Conservation (phyloP, 2,888 invertebrate genomes). For the Lysandra coridon region DNA sequence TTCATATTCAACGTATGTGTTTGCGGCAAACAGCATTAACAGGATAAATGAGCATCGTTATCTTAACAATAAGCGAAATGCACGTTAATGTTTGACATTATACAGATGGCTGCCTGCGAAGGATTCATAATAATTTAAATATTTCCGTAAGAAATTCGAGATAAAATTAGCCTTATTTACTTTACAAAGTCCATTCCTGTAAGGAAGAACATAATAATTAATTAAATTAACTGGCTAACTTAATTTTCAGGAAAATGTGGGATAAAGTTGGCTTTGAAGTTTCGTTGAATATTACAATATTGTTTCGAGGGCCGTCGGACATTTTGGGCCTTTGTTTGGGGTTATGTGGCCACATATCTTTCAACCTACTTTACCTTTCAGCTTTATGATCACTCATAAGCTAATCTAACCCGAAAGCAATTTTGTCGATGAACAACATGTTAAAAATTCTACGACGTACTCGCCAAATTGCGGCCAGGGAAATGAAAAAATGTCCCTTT, state of each 20-base stretch:
- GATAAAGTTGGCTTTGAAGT: slow-evolving; percentile 14
- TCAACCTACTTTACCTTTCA: slow-evolving; percentile 5
- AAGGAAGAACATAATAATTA: not conserved
- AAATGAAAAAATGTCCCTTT: not conserved
- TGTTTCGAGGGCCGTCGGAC: not conserved
- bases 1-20: slow-evolving; percentile 10
- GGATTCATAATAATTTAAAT: slow-evolving; percentile 8
- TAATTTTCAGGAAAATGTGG: slow-evolving; percentile 1
- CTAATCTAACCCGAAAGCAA: slow-evolving; percentile 1
- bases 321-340: slow-evolving; percentile 4
- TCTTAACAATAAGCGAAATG: slow-evolving; percentile 25
- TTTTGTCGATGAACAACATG: not conserved
- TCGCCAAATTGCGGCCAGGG: not conserved
- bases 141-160: not conserved
- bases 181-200: not conserved
- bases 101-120: slow-evolving; percentile 1
- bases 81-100: slow-evolving; percentile 22
- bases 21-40: slow-evolving; percentile 16
- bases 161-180: not conserved
- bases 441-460: not conserved
- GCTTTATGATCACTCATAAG: slow-evolving; percentile 7
- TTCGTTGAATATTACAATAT: not conserved
- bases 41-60: slow-evolving; percentile 21
- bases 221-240: slow-evolving; percentile 14
- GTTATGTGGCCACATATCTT: slow-evolving; percentile 4